Base-by-base conservation (phyloP, 2,888 invertebrate species). In the Heliconius charithonia region DNA sequence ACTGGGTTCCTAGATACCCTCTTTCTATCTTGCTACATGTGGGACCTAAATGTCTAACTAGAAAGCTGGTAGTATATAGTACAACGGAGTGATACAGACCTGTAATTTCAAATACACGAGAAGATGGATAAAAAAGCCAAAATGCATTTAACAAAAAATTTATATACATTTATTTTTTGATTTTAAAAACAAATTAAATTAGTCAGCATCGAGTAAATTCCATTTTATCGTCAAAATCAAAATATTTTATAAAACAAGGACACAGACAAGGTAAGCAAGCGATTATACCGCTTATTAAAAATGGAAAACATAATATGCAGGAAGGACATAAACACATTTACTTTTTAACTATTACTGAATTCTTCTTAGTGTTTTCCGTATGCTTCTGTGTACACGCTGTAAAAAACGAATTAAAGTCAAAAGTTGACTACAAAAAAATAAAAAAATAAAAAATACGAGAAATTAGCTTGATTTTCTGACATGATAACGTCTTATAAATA, bases 181-280 rank as follows among this genome's bases (percentile, higher is more conserved):
- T 63, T 6, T 63, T 63, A 12, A 63, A 25, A 27, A 16, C 25
- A 63, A 25, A 37, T n/a, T 59, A 25, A 62, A 62, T 62, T 62
- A 41, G 12, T 59, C 25, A 62, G 63, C 32, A 37, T 29, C 37
- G 13, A 9, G 32, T 37, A 10, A 12, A 56, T 71, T 71, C 29
- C 29, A 62, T 71, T 45, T 51, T 37, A n/a, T 79, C 77, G 37
- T 81, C 81, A 3, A 67, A 41, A 19, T 77, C 32, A 79, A 87
- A 87, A 27, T 81, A 83, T 25, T 73, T 79, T 1, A 87, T 80
- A 0, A 85, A 79, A 41, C 82, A 83, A 0, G 88, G 88, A 69
- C 89, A 89, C 29, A 88, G 4, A 0, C 87, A 0, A 2, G 89
- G 89, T 2, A 87, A 82, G 59, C 85, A 86, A 2, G 83, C 82